Conservation (phyloP, 2,113 vertebrate species). For the Toxotes jaculatrix region DNA sequence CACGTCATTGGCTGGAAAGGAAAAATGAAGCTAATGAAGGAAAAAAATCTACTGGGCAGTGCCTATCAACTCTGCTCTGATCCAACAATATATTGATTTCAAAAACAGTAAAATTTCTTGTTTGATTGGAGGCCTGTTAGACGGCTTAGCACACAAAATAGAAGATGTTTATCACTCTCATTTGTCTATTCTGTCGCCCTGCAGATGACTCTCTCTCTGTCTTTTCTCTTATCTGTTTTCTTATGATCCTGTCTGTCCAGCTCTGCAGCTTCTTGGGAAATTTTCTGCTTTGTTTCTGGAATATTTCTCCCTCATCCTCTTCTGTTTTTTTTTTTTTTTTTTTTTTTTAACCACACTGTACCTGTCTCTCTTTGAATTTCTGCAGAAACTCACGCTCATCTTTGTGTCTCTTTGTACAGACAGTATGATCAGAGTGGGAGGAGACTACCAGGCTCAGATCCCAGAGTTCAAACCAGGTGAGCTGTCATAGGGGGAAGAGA, state of each 20-base stretch:
- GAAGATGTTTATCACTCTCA: background rate
- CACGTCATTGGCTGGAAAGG: too few relatives aligned
- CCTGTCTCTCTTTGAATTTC: background rate
- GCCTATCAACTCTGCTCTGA: too few relatives aligned
- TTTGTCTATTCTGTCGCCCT: background rate
- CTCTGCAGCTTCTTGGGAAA: background rate
- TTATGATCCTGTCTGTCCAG: background rate
- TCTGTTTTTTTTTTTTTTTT: background rate
- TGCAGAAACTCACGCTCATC: background rate
- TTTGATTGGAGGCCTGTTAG: background rate
- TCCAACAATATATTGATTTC: too few relatives aligned
- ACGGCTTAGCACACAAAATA: background rate
- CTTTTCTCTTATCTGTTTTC: background rate
- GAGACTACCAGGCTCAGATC: conserved; percentile 94
- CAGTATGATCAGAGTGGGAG: conserved; percentile 95
- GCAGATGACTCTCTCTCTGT: background rate
- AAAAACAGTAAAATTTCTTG: too few relatives aligned
- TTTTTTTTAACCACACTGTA: background rate
- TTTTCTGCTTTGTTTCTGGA: background rate
- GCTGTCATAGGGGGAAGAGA: conserved; percentile 6
- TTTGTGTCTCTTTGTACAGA: conserved; percentile 78
- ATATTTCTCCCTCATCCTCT: background rate
- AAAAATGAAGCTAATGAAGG: too few relatives aligned
- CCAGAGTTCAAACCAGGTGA: conserved; percentile 94
- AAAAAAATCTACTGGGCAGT: too few relatives aligned